Base-by-base conservation (phyloP, 2,888 invertebrate species). In the Pristionchus entomophagus region DNA sequence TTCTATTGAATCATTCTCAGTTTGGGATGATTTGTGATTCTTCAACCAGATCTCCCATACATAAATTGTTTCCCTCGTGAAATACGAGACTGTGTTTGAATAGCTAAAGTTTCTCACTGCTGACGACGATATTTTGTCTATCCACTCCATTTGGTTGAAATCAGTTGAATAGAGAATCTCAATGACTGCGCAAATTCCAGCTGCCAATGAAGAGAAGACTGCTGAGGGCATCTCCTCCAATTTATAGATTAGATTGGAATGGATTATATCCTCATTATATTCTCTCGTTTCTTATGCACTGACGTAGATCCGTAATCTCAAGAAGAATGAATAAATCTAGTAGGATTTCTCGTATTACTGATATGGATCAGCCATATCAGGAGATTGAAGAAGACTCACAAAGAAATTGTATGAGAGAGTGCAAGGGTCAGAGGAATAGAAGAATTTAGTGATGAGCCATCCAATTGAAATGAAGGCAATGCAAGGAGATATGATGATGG, bases 191-290 rank as follows among this genome's bases (percentile, higher is more conserved):
- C 90, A 89, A 41, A 92, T 89, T 22, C 92, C 92, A 14, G 90
- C 88, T 69, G 91, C 73, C 22, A 92, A 86, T 4, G 91, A 91
- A 69, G 89, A 92, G 49, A 91, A 90, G 0, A 92, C 92, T 1
- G 92, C 91, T 12, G 90, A 90, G 22, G 92, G 92, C 91, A 92
- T 91, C 86, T 92, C 92, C 92, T 92, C 51, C n/a, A n/a, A n/a
- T n/a, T n/a, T n/a, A n/a, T n/a, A 26, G 29, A 49, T 29, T 6
- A 45, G 14, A 45, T n/a, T 45, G 45, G 45, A 78, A 29, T 49
- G 29, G 19, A 49, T 51, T 12, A 78, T n/a, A 32, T 65, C 65
- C 32, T 65, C 14, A 32, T 65, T n/a, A 32, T 32, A 65, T 65
- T n/a, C n/a, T n/a, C n/a, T n/a, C n/a, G n/a, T n/a, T n/a, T n/a